Conservation (phyloP, 2,888 invertebrate genomes). For the Acheta domesticus region DNA sequence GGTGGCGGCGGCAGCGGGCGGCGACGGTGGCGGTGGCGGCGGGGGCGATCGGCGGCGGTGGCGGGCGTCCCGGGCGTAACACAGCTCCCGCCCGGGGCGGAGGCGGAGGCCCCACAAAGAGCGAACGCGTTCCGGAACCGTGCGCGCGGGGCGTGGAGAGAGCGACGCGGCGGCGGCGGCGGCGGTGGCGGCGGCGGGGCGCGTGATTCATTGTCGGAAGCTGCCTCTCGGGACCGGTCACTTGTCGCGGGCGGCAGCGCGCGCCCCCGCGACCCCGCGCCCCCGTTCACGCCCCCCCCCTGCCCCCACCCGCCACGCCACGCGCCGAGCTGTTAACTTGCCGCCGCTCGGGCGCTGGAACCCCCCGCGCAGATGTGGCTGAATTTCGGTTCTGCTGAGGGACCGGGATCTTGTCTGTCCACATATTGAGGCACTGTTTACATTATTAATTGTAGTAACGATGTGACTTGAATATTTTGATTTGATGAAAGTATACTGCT, state of each 20-base stretch:
- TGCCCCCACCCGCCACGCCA: too few relatives aligned
- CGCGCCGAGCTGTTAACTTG: too few relatives aligned
- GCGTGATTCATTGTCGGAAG: background rate
- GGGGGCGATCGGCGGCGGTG: background rate
- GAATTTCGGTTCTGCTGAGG: too few relatives aligned
- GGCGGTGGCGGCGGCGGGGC: background rate
- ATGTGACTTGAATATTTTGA: too few relatives aligned
- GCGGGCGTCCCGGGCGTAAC: background rate
- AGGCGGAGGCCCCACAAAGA: background rate
- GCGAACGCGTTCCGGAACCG: constrained; percentile 5
- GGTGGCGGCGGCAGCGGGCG: background rate
- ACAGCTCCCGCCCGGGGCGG: background rate
- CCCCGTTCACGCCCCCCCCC: too few relatives aligned
- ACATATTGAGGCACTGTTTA: too few relatives aligned
- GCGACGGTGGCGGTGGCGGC: background rate
- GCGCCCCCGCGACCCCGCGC: too few relatives aligned
- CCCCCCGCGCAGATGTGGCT: too few relatives aligned
- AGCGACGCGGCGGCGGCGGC: background rate
- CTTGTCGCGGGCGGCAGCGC: background rate
- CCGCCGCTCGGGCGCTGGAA: too few relatives aligned
- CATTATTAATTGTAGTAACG: too few relatives aligned
- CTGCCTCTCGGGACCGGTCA: background rate
- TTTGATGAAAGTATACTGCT: too few relatives aligned
- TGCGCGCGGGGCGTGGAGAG: background rate
- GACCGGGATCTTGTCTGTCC: too few relatives aligned